Base-by-base conservation (phyloP, 2,797 vertebrate genomes). In the Sebastes miniatus region DNA sequence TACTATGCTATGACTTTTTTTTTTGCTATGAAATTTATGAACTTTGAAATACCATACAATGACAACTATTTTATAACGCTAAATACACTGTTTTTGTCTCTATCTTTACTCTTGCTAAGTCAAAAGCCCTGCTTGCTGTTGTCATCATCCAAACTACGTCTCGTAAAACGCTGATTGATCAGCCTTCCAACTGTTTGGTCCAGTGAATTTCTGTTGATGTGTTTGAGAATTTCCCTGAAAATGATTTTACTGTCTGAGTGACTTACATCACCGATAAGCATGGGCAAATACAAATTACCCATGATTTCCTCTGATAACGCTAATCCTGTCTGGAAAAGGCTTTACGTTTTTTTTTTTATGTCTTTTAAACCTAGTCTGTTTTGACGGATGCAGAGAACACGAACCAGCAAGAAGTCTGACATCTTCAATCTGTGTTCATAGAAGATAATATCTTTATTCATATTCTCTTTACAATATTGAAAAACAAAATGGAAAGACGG, bases 391-490 rank as follows among this genome's bases (percentile, higher is more conserved):
- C 43, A 12, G 20, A 36, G 22, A 61, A 43, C 27, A 68, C 1
- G 5, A 27, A n/a, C n/a, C 43, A 54, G 52, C 54, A 61, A 43
- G 20, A 34, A 68, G n/a, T 62, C 11, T 13, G 18, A 58, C 24
- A 62, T 18, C 47, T 14, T 22, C 3, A 11, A 10, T 69, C 32
- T 3, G 2, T 11, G 70, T 52, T 87, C 84, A 73, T 89, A 85
- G 76, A 91, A 90, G 89, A 87, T 90, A 81, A 83, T 70, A 83
- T 82, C 83, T 94, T 92, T 93, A 90, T 93, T 92, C 68, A 89
- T 92, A 76, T 80, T 88, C 47, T 92, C 83, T 92, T 92, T 91
- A 93, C 91, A 92, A 77, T 78, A 79, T 72, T 77, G 76, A 67
- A 85, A 87, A 88, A 84, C 39, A 89, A 80, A 79, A 58, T 14